Conservation (phyloP, 2,888 invertebrate species). For the Cantharis flavilabris region DNA sequence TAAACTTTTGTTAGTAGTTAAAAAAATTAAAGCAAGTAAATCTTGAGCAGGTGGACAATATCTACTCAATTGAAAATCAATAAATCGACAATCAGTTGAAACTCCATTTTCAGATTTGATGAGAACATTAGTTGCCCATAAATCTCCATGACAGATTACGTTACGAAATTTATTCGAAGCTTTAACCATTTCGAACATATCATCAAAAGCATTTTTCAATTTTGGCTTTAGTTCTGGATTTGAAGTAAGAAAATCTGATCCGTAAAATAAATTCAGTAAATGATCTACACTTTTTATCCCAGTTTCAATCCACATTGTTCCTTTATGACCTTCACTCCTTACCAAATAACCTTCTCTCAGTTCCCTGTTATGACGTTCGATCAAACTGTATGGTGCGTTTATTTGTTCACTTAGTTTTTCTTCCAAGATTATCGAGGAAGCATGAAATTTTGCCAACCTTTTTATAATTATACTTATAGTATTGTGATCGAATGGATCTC, state of each 20-base stretch:
- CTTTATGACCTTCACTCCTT: slow-evolving; percentile 37
- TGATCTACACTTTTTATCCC: slow-evolving; percentile 43
- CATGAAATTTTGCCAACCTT: slow-evolving; percentile 50
- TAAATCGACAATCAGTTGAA: slow-evolving; percentile 45
- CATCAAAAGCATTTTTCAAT: slow-evolving; percentile 33
- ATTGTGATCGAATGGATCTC: neutral
- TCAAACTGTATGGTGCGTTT: slow-evolving; percentile 32
- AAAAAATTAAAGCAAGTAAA: slow-evolving; percentile 54
- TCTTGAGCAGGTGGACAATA: slow-evolving; percentile 72
- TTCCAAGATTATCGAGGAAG: slow-evolving; percentile 52
- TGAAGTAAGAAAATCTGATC: slow-evolving; percentile 35
- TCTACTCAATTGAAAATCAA: slow-evolving; percentile 52
- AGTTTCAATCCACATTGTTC: slow-evolving; percentile 41
- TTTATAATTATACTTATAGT: slow-evolving; percentile 42
- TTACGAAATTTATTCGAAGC: slow-evolving; percentile 54
- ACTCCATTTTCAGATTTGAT: slow-evolving; percentile 18
- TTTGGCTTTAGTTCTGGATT: slow-evolving; percentile 15
- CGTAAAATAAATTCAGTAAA: slow-evolving; percentile 38
- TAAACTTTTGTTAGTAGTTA: slow-evolving; percentile 45
- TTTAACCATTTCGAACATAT: slow-evolving; percentile 44
- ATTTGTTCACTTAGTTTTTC: slow-evolving; percentile 42
- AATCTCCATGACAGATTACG: slow-evolving; percentile 65
- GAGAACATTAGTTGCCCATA: slow-evolving; percentile 64
- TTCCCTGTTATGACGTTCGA: slow-evolving; percentile 40
- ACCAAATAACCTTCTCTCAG: slow-evolving; percentile 47